Evolutionary conservation across 1,140 invertebrate species (phyloP).

Genomic region (Lepidurus packardi): DNA sequence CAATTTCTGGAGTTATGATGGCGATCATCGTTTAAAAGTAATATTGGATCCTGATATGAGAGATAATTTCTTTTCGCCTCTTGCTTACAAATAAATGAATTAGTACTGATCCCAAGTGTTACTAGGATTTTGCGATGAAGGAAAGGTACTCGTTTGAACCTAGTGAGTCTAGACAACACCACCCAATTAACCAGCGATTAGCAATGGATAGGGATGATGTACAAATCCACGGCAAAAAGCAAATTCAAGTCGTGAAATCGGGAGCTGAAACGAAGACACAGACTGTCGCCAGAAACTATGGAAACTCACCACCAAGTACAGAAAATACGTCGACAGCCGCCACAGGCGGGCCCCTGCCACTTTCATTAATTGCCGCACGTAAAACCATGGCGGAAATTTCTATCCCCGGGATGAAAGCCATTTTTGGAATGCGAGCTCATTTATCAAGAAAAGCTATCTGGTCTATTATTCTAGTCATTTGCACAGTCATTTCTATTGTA

Average conservation of each 20-base stretch:
- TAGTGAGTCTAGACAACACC: not conserved
- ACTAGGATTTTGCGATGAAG: not conserved
- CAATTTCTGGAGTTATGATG: not conserved
- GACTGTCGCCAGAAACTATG: not conserved
- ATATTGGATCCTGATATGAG: not conserved
- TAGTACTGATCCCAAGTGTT: too few species aligned
- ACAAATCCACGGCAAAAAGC: not conserved
- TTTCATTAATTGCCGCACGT: slow-evolving; percentile 16
- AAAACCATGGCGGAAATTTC: slow-evolving; percentile 34
- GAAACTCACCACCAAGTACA: not conserved
- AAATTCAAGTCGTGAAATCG: slow-evolving; percentile 1
- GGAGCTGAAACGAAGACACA: not conserved
- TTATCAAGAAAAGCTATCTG: slow-evolving; percentile 27
- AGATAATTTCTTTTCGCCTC: not conserved
- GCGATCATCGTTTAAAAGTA: not conserved
- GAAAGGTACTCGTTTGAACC: not conserved
- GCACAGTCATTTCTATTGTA: slow-evolving; percentile 23
- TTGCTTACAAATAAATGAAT: too few species aligned
- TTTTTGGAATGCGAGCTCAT: slow-evolving; percentile 23
- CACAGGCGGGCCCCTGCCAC: not conserved
- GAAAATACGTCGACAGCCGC: not conserved
- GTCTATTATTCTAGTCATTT: slow-evolving; percentile 29
- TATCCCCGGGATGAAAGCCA: slow-evolving; percentile 32
- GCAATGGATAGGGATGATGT: not conserved
- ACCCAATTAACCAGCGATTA: not conserved